Evolutionary conservation across 2,113 vertebrate genomes (phyloP).

Genomic region (Tinamus guttatus): DNA sequence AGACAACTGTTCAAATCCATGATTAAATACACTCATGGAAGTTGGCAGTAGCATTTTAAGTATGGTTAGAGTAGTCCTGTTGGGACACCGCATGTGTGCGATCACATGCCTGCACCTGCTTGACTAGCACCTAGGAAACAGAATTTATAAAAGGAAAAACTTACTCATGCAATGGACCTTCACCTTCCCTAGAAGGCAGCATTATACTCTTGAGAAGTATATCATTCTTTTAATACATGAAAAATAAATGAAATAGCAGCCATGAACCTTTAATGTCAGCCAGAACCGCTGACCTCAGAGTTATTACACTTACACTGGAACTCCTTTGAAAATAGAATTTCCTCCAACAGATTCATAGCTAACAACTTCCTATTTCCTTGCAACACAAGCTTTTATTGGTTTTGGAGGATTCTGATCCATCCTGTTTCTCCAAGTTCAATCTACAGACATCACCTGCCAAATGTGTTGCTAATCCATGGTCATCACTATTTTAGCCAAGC

Average conservation of each 20-base stretch:
- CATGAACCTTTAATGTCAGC: background rate
- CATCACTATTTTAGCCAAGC: background rate
- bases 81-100: background rate
- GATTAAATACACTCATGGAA: background rate
- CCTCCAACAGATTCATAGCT: accelerated
- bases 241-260: background rate
- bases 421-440: background rate
- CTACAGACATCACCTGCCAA: background rate
- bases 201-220: background rate
- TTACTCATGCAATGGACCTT: background rate
- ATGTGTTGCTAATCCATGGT: background rate
- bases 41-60: background rate
- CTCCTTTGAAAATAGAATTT: background rate
- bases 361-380: background rate
- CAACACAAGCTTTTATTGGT: accelerated
- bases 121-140: background rate
- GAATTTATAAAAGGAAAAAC: background rate
- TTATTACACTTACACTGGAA: background rate
- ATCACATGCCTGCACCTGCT: background rate
- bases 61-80: background rate
- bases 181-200: background rate
- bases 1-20: background rate
- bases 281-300: background rate
- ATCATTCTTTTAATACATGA: background rate
- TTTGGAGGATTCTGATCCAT: background rate